A percentile compares a stretch with the other conserved stretches of the same genome.
Evolutionary conservation across 35 echinoderm and acorn worm species (phyloP).

Genomic region (Strongylocentrotus purpuratus): DNA sequence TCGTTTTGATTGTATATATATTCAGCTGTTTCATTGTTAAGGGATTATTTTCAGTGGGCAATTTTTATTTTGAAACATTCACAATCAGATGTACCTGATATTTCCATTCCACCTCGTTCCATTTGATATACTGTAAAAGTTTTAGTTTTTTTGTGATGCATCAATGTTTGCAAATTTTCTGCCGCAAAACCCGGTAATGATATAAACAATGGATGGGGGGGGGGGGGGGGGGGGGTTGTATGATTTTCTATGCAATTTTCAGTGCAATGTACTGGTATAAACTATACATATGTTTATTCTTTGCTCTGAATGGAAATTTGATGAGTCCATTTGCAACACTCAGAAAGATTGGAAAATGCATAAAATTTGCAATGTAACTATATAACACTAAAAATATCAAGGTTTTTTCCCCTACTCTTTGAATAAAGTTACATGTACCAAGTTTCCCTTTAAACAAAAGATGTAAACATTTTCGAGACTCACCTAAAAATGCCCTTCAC

Average conservation of each 20-base stretch:
- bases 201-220: neutral
- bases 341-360: too few relatives aligned
- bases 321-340: too few relatives aligned
- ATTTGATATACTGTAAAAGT: neutral
- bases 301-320: too few relatives aligned
- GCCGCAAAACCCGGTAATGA: neutral
- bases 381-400: too few relatives aligned
- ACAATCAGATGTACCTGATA: neutral
- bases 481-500: too few relatives aligned
- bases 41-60: neutral
- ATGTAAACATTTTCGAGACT: too few relatives aligned
- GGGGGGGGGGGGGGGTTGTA: neutral
- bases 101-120: neutral
- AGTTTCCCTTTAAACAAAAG: too few relatives aligned
- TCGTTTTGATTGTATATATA: neutral
- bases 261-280: neutral
- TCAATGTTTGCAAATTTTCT: neutral
- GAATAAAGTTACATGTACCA: too few relatives aligned
- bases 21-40: neutral
- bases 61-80: neutral
- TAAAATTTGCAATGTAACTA: too few relatives aligned
- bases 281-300: too few relatives aligned
- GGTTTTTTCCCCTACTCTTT: too few relatives aligned
- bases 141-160: neutral
- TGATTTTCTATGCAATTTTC: neutral